Base-by-base conservation (phyloP, 2,113 vertebrate genomes). In the Prunella fulvescens region DNA sequence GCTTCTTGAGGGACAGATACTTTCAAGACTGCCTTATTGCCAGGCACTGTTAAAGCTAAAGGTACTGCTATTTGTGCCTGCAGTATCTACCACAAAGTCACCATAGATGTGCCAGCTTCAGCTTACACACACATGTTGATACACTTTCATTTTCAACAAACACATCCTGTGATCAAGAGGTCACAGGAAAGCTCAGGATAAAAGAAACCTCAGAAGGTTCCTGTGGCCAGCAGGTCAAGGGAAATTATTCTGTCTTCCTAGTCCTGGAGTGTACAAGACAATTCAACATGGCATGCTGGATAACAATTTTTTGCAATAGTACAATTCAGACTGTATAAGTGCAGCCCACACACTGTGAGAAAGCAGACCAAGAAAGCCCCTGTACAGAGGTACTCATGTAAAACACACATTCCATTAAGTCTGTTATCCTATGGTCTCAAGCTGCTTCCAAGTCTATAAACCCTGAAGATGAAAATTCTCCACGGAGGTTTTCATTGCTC, bases 101-200 rank as follows among this genome's bases (percentile, higher is more conserved):
- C 29, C 14, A 28, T 2, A 4, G 37, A 12, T 29, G 9, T 42
- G 31, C 20, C 58, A 65, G 14, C 14, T 64, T 39, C 12, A 53
- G 10, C 9, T 51, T 56, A 35, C 9, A 26, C 4, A 53, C 19
- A 26, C 26, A 44, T 3, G 0, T 3, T 31, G 2, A 5, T 28
- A 14, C 26, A 39, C 25, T 24, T n/a, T 19, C 3, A 6, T 60
- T 77, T 40, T 22, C 23, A 73, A 64, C 37, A 73, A 3, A 10
- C 2, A n/a, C 8, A 73, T 31, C 24, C 37, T 50, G 16, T 33
- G 7, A 69, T 37, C 39, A 20, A 37, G 24, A 73, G 7, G 19
- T 80, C 29, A 31, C 4, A 47, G 31, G 6, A 50, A 7, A 73
- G 15, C 45, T 71, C 15, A 23, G 33, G 37, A 28, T 65, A 14